phyloP scores from a whole-genome alignment of 2,797 vertebrate species.

The Basileuterus tristriatus region DNA sequence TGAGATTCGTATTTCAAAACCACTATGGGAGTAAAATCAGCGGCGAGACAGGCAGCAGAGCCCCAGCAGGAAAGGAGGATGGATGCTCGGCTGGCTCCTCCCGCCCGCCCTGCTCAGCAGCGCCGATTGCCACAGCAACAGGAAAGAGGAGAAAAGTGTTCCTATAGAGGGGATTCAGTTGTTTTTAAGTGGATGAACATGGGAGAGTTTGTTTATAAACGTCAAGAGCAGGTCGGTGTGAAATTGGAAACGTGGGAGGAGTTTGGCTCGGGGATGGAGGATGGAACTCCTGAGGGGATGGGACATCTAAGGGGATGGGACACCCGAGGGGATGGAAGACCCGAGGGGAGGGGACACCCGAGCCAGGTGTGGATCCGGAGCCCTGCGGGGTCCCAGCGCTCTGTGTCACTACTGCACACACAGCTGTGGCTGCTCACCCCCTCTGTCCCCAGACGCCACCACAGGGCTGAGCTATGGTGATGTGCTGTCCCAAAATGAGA shows the following conservation, averaged over 20 bases:
- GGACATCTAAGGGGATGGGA: too few relatives aligned
- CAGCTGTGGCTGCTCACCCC: rapidly evolving
- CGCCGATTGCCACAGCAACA: not conserved
- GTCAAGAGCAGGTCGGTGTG: slow-evolving; percentile 54
- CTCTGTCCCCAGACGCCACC: rapidly evolving
- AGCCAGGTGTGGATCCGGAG: not conserved
- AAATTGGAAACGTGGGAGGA: slow-evolving; percentile 49
- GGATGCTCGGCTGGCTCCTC: not conserved
- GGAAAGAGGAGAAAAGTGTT: not conserved
- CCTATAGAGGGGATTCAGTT: not conserved
- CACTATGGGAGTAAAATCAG: rapidly evolving
- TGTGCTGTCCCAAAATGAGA: not conserved
- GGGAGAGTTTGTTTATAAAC: slow-evolving; percentile 3
- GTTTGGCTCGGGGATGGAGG: not conserved
- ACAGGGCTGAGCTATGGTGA: rapidly evolving
- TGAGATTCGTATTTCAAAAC: not conserved
- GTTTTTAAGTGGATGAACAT: slow-evolving; percentile 49
- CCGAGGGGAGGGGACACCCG: too few relatives aligned
- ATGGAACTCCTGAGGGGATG: not conserved
- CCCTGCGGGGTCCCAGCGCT: not conserved
- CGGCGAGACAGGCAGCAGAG: not conserved
- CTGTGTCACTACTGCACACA: not conserved
- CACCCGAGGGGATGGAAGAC: too few relatives aligned
- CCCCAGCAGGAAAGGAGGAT: not conserved
- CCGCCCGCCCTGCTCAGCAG: not conserved